phyloP scores from a whole-genome alignment of 2,113 vertebrate genomes.

The Anas platyrhynchos region DNA sequence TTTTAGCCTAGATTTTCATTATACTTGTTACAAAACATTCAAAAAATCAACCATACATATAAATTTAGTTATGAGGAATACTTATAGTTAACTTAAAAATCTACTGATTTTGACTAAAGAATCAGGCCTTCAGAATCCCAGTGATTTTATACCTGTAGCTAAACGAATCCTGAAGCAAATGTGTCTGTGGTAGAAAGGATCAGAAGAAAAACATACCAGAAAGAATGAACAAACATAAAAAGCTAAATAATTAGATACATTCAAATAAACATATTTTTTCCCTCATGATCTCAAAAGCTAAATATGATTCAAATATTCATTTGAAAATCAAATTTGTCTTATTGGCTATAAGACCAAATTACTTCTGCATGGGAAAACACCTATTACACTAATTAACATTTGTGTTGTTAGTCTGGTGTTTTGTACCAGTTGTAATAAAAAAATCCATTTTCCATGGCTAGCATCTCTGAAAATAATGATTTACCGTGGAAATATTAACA shows the following conservation, averaged over 20 bases:
- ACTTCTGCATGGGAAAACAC: not conserved
- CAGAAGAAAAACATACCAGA: not conserved
- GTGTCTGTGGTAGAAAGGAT: not conserved
- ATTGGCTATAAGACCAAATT: not conserved
- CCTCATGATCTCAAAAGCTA: not conserved
- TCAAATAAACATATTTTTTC: not conserved
- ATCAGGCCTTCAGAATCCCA: not conserved
- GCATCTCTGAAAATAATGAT: not conserved
- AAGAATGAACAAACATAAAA: not conserved
- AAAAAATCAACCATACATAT: not conserved
- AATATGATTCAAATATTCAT: not conserved
- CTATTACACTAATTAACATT: not conserved
- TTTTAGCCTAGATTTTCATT: not conserved
- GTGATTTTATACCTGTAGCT: not conserved
- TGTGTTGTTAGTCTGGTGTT: not conserved
- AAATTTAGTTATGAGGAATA: not conserved
- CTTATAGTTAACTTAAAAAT: not conserved
- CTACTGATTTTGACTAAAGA: not conserved
- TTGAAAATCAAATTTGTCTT: not conserved
- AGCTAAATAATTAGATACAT: not conserved
- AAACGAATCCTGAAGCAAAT: not conserved
- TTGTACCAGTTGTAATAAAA: not conserved
- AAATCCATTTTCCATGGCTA: not conserved
- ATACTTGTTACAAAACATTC: fast-evolving
- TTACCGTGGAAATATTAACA: conserved; percentile 43